Conservation (phyloP, 2,888 invertebrate species). For the Andrena trimmerana region DNA sequence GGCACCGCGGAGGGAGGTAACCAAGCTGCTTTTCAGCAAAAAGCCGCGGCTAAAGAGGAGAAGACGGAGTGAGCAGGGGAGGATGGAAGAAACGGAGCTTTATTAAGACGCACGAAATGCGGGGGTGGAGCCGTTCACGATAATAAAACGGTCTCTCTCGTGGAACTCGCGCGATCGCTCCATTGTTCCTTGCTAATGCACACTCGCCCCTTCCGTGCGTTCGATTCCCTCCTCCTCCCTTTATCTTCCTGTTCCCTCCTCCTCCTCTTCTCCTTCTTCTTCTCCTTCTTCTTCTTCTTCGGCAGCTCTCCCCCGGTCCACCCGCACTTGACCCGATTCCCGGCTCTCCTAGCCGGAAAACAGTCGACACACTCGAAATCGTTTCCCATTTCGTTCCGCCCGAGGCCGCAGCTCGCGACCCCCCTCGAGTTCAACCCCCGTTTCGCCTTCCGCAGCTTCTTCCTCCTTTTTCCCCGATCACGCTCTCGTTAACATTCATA, state of each 20-base stretch:
- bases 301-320: slow-evolving; percentile 11
- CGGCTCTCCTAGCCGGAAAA: slow-evolving; percentile 53
- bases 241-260: slow-evolving; percentile 5
- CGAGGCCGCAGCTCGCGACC: neutral
- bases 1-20: slow-evolving; percentile 27
- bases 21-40: slow-evolving; percentile 58
- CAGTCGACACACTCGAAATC: slow-evolving; percentile 62
- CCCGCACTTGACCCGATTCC: slow-evolving; percentile 68
- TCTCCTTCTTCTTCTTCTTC: neutral
- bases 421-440: slow-evolving; percentile 12
- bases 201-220: slow-evolving; percentile 29
- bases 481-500: slow-evolving; percentile 75
- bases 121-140: slow-evolving; percentile 62
- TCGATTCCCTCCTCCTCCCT: slow-evolving; percentile 18
- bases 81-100: slow-evolving; percentile 61
- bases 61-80: slow-evolving; percentile 10
- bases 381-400: slow-evolving; percentile 51
- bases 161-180: slow-evolving; percentile 71
- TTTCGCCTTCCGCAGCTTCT: slow-evolving; percentile 6
- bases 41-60: slow-evolving; percentile 29
- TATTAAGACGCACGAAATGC: slow-evolving; percentile 71
- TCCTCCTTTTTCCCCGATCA: slow-evolving; percentile 60
- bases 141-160: slow-evolving; percentile 71
- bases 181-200: slow-evolving; percentile 74
- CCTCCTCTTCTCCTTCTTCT: neutral